Evolutionary conservation across 2,113 vertebrate genomes (phyloP), one percentile per base, ranked within the genome.

Genomic region (Labeo rohita): DNA sequence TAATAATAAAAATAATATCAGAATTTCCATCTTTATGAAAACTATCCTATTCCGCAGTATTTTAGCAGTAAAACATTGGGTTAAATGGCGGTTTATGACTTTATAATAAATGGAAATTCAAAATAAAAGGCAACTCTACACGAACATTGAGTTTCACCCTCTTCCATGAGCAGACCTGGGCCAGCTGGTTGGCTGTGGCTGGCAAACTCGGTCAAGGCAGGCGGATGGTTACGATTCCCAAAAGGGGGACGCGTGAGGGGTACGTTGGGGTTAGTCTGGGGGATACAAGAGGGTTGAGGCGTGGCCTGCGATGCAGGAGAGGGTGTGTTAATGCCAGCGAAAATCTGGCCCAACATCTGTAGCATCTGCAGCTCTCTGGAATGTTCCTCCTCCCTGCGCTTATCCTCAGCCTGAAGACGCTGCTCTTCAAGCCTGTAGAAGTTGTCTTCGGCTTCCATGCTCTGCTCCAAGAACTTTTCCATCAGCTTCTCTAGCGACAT

Each of bases 261-360:
- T 34, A 72, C 73, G 81, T 92, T 92, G 88, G 9, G 92, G 52
- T n/a, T 80, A 15, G 49, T 82, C 16, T 83, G 87, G 2, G 72
- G 80, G 23, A 68, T 72, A 54, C 85, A 75, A 6, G 87, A 12
- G 87, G 86, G 92, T 89, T 93, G 84, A 87, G 93, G 90, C 65
- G 92, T 87, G 84, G 93, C 86, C 61, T 95, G 5, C 76, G 93
- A 65, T 83, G 92, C 83, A 80, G 86, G 92, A 43, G 0, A 86
- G 68, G 94, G 59, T 0, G 95, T 94, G 84, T 95, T 92, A 88
- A 97, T 94, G 91, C 93, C 93, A 89, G 95, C 92, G 87, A 97
- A 95, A 95, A 98, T 96, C 94, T 97, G 97, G 61, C 96, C 96
- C 83, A 97, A 92, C 96, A 97, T 96, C 90, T 97, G 97, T 23